phyloP scores from a whole-genome alignment of 2,113 vertebrate species.

The Tympanuchus pallidicinctus region DNA sequence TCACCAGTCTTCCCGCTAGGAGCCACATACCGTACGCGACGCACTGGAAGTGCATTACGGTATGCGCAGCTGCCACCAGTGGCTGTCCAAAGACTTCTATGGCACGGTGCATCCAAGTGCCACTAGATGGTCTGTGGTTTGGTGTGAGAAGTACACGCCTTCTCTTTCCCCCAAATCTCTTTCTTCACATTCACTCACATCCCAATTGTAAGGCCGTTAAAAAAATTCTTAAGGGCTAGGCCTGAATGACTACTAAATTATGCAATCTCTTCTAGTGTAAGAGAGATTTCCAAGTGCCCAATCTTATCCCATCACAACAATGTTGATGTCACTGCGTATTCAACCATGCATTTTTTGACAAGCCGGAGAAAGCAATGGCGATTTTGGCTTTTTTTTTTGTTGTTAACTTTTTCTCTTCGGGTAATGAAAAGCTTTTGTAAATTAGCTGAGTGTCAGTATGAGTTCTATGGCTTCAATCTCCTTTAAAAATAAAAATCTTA shows the following conservation, averaged over 20 bases:
- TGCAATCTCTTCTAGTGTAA: conserved; percentile 43
- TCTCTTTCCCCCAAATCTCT: conserved; percentile 31
- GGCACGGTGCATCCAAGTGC: conserved; percentile 56
- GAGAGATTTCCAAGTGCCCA: conserved; percentile 58
- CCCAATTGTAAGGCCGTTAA: conserved; percentile 40
- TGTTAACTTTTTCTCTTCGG: conserved; percentile 77
- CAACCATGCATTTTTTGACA: conserved; percentile 74
- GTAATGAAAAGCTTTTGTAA: conserved; percentile 85
- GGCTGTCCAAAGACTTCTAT: conserved; percentile 55
- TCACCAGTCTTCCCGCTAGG: conserved; percentile 23
- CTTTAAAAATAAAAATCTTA: conserved; percentile 90
- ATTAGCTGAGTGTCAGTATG: conserved; percentile 87
- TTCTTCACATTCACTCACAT: conserved; percentile 26
- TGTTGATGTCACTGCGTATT: conserved; percentile 62
- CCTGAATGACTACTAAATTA: conserved; percentile 54
- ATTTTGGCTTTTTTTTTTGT: conserved; percentile 77
- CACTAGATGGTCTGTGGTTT: conserved; percentile 18
- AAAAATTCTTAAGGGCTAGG: conserved; percentile 64
- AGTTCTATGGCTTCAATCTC: conserved; percentile 99
- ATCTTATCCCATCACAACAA: conserved; percentile 47
- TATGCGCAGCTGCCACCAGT: conserved; percentile 33
- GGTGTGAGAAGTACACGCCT: neutral
- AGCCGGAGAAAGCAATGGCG: conserved; percentile 78
- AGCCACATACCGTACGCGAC: conserved; percentile 47
- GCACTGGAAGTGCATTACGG: neutral